These are phyloP conservation scores for Hydropotes inermis DNA, from an alignment of 2,113 vertebrate species.

Conservation along the genomic window DNA sequence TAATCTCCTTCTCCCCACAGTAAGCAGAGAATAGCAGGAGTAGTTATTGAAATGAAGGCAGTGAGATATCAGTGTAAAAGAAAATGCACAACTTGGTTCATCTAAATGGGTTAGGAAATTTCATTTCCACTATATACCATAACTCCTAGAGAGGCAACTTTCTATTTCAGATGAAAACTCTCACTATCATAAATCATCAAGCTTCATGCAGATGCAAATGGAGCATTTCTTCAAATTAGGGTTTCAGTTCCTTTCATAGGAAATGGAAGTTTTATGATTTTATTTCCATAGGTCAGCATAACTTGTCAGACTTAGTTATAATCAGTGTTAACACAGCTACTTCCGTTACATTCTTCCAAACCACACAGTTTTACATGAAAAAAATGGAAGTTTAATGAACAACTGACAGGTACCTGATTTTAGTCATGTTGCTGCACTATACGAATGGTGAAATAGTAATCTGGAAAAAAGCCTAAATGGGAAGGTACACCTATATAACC, in stretches of 20 bases:
- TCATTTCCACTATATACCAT: slow-evolving; percentile 61
- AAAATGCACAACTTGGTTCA: slow-evolving; percentile 15
- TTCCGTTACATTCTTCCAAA: background rate
- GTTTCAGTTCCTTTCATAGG: slow-evolving; percentile 39
- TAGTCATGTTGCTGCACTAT: background rate
- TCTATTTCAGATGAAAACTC: slow-evolving; percentile 44
- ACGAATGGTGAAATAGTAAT: background rate
- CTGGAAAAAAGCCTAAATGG: background rate
- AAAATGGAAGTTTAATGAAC: background rate
- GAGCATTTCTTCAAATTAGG: slow-evolving; percentile 62
- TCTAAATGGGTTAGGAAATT: slow-evolving; percentile 66
- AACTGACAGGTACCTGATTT: background rate
- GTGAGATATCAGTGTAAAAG: slow-evolving; percentile 30
- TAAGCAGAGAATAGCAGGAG: slow-evolving; percentile 9
- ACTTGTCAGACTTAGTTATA: slow-evolving; percentile 42
- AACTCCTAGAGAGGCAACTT: slow-evolving; percentile 53
- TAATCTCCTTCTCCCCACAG: background rate
- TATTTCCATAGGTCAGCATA: slow-evolving; percentile 41
- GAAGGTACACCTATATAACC: background rate
- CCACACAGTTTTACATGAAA: background rate
- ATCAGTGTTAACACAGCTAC: slow-evolving; percentile 41
- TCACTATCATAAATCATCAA: slow-evolving; percentile 48
- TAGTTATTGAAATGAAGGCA: slow-evolving; percentile 50
- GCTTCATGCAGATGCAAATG: background rate
- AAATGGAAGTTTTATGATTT: slow-evolving; percentile 45